Base-by-base conservation (phyloP, 2,113 vertebrate species). In the Neotragus moschatus region DNA sequence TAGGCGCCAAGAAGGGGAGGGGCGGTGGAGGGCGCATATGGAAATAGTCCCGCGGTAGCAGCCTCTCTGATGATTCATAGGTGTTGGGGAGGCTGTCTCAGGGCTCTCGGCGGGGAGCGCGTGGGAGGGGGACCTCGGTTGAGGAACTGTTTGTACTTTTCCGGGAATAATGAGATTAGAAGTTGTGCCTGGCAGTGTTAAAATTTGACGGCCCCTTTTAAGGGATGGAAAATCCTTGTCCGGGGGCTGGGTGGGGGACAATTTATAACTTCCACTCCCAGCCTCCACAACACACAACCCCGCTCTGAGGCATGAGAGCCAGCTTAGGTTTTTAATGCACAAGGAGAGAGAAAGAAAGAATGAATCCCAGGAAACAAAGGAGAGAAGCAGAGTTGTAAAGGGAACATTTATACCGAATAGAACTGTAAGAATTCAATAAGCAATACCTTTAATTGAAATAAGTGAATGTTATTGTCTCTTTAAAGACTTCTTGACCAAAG, bases 111-210 rank as follows among this genome's bases (percentile, higher is more conserved):
- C 79, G 11, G 98, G 97, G 60, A 96, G 97, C 66, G 98, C 88
- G 97, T 97, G 90, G 97, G 97, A 98, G 96, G 94, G 95, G 97
- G 89, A 96, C 88, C 97, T 97, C 84, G 26, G 82, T 96, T 61
- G 94, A 97, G 92, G 98, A 94, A 97, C 98, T 98, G 97, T 97
- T 98, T 97, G 98, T 98, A 98, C 97, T 98, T 98, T 98, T 97
- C 97, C 84, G 94, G 97, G 94, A 98, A 96, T 88, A 90, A 92
- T 58, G 97, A 49, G 95, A 97, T 97, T 93, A 85, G 94, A 95
- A 97, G 96, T 97, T 95, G 95, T 98, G 97, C 94, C 88, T 98
- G 30, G 84, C 90, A 88, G 8, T 95, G 87, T 92, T 86, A 85
- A 98, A 98, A 97, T 56, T 96, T 97, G 97, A 98, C 96, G 95